Evolutionary conservation across 2,113 vertebrate genomes (phyloP).

Genomic region (Lathamus discolor): DNA sequence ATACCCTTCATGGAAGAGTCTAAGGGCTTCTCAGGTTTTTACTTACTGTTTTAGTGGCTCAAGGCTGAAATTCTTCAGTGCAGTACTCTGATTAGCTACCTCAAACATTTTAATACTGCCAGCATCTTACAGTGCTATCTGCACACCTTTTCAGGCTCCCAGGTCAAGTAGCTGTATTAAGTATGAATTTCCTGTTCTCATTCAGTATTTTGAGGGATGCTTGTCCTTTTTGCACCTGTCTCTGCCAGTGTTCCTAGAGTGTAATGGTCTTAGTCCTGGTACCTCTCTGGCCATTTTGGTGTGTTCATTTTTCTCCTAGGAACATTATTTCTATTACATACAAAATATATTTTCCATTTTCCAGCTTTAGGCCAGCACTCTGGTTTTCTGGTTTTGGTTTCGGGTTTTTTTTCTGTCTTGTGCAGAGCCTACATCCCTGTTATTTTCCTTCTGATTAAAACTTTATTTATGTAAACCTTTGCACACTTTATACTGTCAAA

Average conservation of each 20-base stretch:
- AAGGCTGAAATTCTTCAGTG: background rate
- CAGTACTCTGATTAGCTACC: background rate
- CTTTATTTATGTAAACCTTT: background rate
- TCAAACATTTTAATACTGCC: background rate
- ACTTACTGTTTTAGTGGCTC: background rate
- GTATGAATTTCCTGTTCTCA: background rate
- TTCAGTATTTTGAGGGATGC: background rate
- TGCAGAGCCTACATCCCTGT: background rate
- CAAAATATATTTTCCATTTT: background rate
- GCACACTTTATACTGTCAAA: background rate
- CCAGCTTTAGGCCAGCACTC: background rate
- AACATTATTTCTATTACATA: background rate
- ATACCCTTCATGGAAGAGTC: background rate
- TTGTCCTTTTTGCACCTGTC: accelerated
- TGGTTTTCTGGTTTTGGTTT: background rate
- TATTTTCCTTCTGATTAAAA: background rate
- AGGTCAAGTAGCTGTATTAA: background rate
- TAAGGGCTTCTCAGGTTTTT: background rate
- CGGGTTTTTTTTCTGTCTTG: background rate
- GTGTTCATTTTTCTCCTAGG: background rate
- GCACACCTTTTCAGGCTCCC: background rate
- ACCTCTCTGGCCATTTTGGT: background rate
- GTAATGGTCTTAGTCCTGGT: background rate
- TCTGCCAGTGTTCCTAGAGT: background rate
- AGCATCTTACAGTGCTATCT: background rate